Percentiles rank a stretch among this genome's conserved stretches.
These are phyloP conservation scores for Gopherus flavomarginatus DNA, from an alignment of 2,113 vertebrate genomes.

Conservation along the genomic window DNA sequence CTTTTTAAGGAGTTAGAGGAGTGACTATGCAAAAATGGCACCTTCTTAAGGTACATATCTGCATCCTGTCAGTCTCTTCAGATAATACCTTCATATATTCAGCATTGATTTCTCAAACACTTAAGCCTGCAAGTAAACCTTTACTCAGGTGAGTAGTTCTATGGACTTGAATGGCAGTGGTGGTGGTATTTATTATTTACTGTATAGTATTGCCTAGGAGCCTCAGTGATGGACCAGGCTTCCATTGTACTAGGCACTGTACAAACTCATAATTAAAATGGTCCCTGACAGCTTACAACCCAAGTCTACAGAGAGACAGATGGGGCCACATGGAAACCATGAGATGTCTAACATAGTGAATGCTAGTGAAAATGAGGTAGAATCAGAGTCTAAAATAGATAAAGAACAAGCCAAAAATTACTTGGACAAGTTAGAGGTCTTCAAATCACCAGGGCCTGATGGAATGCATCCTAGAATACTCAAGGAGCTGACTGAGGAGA, in stretches of 20 bases:
- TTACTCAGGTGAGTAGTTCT: rapidly evolving
- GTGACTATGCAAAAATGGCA: too few relatives aligned
- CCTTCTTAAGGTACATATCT: background rate
- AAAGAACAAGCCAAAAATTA: too few relatives aligned
- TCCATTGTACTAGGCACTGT: rapidly evolving
- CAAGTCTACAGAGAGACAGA: background rate
- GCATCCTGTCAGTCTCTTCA: background rate
- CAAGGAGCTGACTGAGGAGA: too few relatives aligned
- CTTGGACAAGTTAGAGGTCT: too few relatives aligned
- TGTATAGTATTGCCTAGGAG: background rate
- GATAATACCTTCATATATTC: background rate
- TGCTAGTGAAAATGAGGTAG: too few relatives aligned
- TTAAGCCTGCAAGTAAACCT: background rate
- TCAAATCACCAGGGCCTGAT: too few relatives aligned
- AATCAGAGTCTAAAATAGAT: too few relatives aligned
- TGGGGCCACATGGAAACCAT: background rate
- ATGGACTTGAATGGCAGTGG: rapidly evolving
- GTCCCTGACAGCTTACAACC: background rate
- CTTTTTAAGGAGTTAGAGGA: background rate
- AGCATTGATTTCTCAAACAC: rapidly evolving
- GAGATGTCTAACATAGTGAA: background rate
- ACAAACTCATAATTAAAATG: background rate
- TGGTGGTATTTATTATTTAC: background rate
- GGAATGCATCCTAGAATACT: too few relatives aligned
- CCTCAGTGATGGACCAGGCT: background rate